phyloP scores from a whole-genome alignment of 2,113 vertebrate species.

The Bombycilla garrulus region DNA sequence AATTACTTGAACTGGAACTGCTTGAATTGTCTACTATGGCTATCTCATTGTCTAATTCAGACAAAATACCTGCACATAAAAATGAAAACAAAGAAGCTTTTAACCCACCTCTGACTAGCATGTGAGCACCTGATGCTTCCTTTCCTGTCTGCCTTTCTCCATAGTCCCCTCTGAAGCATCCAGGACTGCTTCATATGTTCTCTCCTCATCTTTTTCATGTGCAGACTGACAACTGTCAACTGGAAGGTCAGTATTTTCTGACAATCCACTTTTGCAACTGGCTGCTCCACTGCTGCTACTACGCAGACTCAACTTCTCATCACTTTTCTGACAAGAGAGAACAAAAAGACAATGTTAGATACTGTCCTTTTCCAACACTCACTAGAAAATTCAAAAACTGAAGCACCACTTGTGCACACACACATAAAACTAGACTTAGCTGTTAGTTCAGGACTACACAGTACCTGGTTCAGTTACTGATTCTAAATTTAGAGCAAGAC shows the following conservation, averaged over 20 bases:
- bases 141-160: conserved; percentile 62
- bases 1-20: conserved; percentile 56
- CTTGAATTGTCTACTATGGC: conserved; percentile 50
- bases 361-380: not conserved
- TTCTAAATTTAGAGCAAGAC: not conserved
- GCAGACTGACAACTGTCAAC: conserved; percentile 14
- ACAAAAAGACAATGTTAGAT: not conserved
- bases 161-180: conserved; percentile 40
- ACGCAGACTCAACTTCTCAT: conserved; percentile 59
- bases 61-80: conserved; percentile 54
- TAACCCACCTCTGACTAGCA: not conserved
- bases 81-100: not conserved
- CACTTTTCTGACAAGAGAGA: conserved; percentile 56
- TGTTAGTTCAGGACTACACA: not conserved
- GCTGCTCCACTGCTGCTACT: conserved; percentile 55
- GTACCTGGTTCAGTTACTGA: not conserved
- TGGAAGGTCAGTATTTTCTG: conserved; percentile 31
- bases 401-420: not conserved
- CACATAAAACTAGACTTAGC: not conserved
- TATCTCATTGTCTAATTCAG: conserved; percentile 70
- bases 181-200: conserved; percentile 34
- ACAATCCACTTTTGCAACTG: conserved; percentile 65
- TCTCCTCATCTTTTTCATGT: conserved; percentile 48
- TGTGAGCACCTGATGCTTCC: too few relatives aligned
- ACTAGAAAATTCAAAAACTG: not conserved